Evolutionary conservation across 1,140 invertebrate species (phyloP).

Genomic region (Sycophila sp.): DNA sequence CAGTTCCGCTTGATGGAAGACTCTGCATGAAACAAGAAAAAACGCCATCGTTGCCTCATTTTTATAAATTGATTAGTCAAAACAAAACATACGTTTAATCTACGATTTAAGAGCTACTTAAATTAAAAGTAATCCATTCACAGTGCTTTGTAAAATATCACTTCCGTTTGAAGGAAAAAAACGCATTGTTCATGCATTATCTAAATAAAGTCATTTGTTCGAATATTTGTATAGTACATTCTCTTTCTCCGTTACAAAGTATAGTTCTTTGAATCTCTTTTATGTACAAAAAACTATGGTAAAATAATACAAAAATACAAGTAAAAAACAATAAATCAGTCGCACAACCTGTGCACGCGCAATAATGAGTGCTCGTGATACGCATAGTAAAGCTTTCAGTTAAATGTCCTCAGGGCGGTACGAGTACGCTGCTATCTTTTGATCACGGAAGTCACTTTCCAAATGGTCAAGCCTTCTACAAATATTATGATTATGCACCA

Average conservation of each 20-base stretch:
- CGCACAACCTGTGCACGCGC: slow-evolving; percentile 9
- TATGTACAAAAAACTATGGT: slow-evolving; percentile 37
- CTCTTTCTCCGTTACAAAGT: slow-evolving; percentile 7
- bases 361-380: slow-evolving; percentile 27
- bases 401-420: slow-evolving; percentile 7
- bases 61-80: too few relatives aligned
- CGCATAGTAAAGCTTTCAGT: slow-evolving; percentile 23
- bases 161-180: neutral
- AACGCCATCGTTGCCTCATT: slow-evolving; percentile 22
- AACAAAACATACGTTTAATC: too few relatives aligned
- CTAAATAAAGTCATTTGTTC: too few relatives aligned
- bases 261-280: slow-evolving; percentile 30
- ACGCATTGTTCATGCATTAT: neutral
- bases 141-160: neutral
- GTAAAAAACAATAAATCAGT: slow-evolving; percentile 16
- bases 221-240: slow-evolving; percentile 12
- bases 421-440: slow-evolving; percentile 35
- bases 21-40: slow-evolving; percentile 24
- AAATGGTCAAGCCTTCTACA: slow-evolving; percentile 42
- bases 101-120: too few relatives aligned
- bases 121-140: too few relatives aligned
- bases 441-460: slow-evolving; percentile 40
- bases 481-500: slow-evolving; percentile 44
- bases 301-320: slow-evolving; percentile 35
- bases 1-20: slow-evolving; percentile 8